phyloP scores from a whole-genome alignment of 2,888 invertebrate genomes.

The Psylliodes chrysocephalus region DNA sequence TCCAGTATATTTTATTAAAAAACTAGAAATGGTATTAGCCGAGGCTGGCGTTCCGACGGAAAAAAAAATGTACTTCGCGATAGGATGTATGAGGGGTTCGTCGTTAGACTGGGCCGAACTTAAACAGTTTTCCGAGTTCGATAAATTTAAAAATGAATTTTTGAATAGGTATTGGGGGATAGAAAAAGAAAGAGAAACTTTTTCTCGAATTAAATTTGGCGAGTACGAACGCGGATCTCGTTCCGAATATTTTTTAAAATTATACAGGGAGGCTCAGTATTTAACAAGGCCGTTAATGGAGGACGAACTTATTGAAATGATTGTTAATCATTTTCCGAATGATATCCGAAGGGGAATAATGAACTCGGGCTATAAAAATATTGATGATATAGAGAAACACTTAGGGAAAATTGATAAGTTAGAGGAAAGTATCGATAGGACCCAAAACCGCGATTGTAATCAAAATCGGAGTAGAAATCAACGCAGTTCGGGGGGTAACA shows the following conservation, averaged over 20 bases:
- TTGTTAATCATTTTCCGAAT: slow-evolving; percentile 22
- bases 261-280: slow-evolving; percentile 24
- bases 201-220: slow-evolving; percentile 28
- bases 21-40: slow-evolving; percentile 24
- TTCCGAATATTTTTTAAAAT: slow-evolving; percentile 33
- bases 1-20: slow-evolving; percentile 28
- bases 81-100: slow-evolving; percentile 27
- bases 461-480: too few relatives aligned
- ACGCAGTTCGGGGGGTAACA: too few relatives aligned
- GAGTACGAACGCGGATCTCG: slow-evolving; percentile 25
- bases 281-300: slow-evolving; percentile 16
- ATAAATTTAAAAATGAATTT: slow-evolving; percentile 24
- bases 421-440: too few relatives aligned
- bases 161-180: slow-evolving; percentile 27
- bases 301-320: slow-evolving; percentile 19
- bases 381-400: slow-evolving; percentile 30
- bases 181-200: slow-evolving; percentile 28
- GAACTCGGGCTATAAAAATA: slow-evolving; percentile 17
- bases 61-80: slow-evolving; percentile 24
- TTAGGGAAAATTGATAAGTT: slow-evolving; percentile 27
- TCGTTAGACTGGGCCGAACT: slow-evolving; percentile 29
- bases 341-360: slow-evolving; percentile 30
- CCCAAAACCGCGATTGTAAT: too few relatives aligned
- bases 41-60: slow-evolving; percentile 27
- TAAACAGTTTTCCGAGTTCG: slow-evolving; percentile 23